A percentile compares a stretch with the other conserved stretches of the same genome.
These are phyloP conservation scores for Meriones unguiculatus DNA, from an alignment of 2,113 vertebrate species.

Conservation along the genomic window DNA sequence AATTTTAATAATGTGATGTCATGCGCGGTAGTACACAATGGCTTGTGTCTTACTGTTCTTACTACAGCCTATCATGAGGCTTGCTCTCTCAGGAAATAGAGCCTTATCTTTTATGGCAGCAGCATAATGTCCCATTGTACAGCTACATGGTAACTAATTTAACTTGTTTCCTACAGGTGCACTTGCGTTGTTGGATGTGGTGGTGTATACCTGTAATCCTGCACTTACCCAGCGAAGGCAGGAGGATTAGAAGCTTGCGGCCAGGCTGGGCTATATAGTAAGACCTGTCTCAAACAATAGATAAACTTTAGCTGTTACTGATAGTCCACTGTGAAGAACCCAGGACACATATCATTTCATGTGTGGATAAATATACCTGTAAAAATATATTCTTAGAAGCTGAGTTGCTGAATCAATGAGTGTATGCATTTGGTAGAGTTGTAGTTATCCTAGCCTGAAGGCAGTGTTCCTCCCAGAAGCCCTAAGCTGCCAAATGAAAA, in stretches of 20 bases:
- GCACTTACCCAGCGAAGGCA: neutral
- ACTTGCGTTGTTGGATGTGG: neutral
- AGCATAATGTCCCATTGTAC: neutral
- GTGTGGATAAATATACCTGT: neutral
- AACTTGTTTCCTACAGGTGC: neutral
- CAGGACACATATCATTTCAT: neutral
- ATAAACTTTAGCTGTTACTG: neutral
- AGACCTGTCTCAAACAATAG: neutral
- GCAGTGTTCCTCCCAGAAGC: neutral
- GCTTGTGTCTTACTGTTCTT: slow-evolving; percentile 3
- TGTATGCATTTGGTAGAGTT: neutral
- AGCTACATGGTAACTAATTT: neutral
- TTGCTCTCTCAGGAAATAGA: neutral
- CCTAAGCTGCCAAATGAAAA: neutral
- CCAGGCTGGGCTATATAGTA: neutral
- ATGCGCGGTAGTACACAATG: neutral
- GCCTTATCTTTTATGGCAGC: neutral
- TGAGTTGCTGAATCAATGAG: neutral
- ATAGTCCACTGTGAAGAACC: slow-evolving; percentile 8
- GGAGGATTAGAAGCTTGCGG: neutral
- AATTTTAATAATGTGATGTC: neutral
- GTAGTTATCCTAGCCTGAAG: neutral
- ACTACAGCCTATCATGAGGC: neutral
- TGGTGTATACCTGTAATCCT: neutral
- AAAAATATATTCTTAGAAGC: slow-evolving; percentile 14